Percentiles rank a stretch among this genome's conserved stretches.
Conservation (phyloP, 2,113 vertebrate species). For the Hemiscyllium ocellatum region DNA sequence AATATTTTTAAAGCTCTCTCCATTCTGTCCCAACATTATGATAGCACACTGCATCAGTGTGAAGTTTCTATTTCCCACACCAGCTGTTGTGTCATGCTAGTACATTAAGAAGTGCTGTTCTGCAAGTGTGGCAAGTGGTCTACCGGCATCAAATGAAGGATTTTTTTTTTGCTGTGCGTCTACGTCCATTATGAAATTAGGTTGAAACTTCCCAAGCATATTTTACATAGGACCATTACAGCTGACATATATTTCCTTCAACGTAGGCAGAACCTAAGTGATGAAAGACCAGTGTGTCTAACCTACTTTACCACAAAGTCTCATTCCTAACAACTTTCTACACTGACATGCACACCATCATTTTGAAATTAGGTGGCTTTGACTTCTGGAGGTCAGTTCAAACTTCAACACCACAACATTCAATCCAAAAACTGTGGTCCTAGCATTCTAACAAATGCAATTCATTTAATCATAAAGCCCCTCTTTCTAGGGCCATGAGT, state of each 20-base stretch:
- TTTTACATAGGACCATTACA: not conserved
- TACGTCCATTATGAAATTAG: not conserved
- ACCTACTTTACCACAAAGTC: not conserved
- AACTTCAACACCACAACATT: not conserved
- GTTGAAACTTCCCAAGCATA: not conserved
- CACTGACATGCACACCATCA: not conserved
- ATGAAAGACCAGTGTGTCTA: not conserved
- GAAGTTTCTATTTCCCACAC: not conserved
- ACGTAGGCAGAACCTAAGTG: not conserved
- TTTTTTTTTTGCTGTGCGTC: not conserved
- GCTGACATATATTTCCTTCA: not conserved
- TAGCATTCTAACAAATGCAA: not conserved
- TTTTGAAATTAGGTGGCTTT: conserved; percentile 4
- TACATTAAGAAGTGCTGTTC: not conserved
- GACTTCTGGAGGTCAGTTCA: not conserved
- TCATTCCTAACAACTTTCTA: not conserved
- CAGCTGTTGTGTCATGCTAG: not conserved
- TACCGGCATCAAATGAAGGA: not conserved
- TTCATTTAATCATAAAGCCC: conserved; percentile 10
- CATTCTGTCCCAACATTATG: not conserved
- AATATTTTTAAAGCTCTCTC: conserved; percentile 3
- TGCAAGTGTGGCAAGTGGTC: not conserved
- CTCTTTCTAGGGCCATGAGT: not conserved
- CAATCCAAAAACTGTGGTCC: not conserved
- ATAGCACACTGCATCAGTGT: not conserved